These are phyloP conservation scores for Zonotrichia albicollis DNA, from an alignment of 2,797 vertebrate species.

Conservation along the genomic window DNA sequence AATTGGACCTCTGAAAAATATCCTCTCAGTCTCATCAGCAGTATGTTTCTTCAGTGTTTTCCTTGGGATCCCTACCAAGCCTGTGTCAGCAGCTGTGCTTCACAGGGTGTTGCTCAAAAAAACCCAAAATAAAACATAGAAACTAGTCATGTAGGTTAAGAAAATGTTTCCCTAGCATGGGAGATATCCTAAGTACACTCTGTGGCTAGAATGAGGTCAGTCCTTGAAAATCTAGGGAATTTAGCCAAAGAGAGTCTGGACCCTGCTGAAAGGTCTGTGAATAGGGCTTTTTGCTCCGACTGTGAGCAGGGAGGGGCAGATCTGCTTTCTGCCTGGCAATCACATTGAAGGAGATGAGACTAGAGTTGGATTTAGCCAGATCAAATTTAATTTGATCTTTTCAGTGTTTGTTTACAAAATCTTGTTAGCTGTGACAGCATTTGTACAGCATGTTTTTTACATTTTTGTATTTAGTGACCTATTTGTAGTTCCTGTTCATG, in stretches of 20 bases:
- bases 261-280: background rate
- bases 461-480: constrained; percentile 16
- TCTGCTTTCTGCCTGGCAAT: background rate
- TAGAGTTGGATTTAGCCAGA: background rate
- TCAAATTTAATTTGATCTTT: constrained; percentile 55
- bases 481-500: constrained; percentile 30
- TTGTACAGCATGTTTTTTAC: background rate
- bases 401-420: constrained; percentile 71
- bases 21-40: background rate
- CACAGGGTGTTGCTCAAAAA: background rate
- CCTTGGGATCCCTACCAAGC: background rate
- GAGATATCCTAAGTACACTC: background rate
- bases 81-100: background rate
- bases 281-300: background rate
- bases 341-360: background rate
- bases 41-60: background rate
- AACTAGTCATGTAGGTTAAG: background rate
- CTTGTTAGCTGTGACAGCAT: constrained; percentile 48
- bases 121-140: background rate
- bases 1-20: background rate
- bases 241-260: background rate
- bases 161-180: background rate
- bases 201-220: background rate
- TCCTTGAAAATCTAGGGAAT: background rate
- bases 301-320: background rate